Percentiles rank a stretch among this genome's conserved stretches.
Evolutionary conservation across 2,888 invertebrate species (phyloP).

Genomic region (Temnothorax ravouxi): DNA sequence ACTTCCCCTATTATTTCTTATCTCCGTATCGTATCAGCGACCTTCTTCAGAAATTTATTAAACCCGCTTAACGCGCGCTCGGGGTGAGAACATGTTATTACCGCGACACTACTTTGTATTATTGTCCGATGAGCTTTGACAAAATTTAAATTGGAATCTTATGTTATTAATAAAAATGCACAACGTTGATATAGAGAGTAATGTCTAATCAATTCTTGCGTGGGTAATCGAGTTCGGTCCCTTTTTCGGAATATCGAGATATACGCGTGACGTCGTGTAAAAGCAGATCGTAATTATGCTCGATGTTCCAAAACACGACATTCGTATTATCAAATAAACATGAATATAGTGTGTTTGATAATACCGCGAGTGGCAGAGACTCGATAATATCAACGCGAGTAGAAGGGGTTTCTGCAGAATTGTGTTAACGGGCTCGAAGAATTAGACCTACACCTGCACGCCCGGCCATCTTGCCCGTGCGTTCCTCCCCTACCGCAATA

Average conservation of each 20-base stretch:
- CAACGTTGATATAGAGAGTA: background rate
- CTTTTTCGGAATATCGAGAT: background rate
- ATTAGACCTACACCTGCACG: conserved; percentile 17
- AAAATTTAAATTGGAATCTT: background rate
- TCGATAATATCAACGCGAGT: background rate
- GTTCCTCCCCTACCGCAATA: conserved; percentile 12
- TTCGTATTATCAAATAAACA: conserved; percentile 15
- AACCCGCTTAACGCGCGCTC: conserved; percentile 1
- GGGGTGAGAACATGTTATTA: background rate
- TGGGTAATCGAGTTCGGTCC: background rate
- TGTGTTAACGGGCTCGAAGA: conserved; percentile 7
- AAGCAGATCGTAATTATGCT: background rate
- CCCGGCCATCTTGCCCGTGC: conserved; percentile 35
- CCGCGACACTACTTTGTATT: background rate
- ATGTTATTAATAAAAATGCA: background rate
- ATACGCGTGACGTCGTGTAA: background rate
- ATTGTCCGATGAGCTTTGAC: background rate
- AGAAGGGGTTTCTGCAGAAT: conserved; percentile 8
- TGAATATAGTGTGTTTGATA: conserved; percentile 9
- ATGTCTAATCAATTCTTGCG: background rate
- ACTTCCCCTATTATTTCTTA: conserved; percentile 35
- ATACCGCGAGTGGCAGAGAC: background rate
- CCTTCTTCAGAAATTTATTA: conserved; percentile 17
- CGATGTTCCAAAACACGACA: conserved; percentile 19
- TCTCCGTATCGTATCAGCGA: background rate